Base-by-base conservation (phyloP, 2,888 invertebrate genomes). In the Stictocephala bisonia region DNA sequence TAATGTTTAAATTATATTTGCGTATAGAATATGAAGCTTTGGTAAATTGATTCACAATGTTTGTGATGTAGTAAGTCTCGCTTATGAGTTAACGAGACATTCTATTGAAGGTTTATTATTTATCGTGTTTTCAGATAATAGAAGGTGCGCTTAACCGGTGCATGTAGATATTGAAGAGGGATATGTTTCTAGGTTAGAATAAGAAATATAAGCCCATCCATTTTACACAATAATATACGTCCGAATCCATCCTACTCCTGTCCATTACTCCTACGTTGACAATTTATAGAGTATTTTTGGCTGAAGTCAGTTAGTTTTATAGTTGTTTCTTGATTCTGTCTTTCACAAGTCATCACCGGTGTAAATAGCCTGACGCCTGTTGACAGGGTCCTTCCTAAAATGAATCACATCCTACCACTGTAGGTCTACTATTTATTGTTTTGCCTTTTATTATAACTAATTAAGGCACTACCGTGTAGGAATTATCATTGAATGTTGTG, bases 201-300 rank as follows among this genome's bases (percentile, higher is more conserved):
- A 64, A 11, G 60, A 35, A 41, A 64, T n/a, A n/a, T 44, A 64
- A 64, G 64, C 64, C 64, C 64, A 64, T 64, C 64, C 64, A 40
- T 26, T 60, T 56, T 40, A 64, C 64, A 64, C 64, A 64, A 64
- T 64, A 64, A 64, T 31, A 40, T 60, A 64, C 41, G 44, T 64
- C 64, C 64, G 44, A 64, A n/a, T 64, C 60, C 60, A 60, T 60
- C 60, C 60, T 60, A 3, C 20, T n/a, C 64, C 44, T 41, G 64
- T 64, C 64, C 64, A 44, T 64, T 44, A n/a, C 40, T 64, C 64
- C 26, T 64, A 15, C 13, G 60, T 60, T 60, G 22, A 60, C 27
- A 13, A 7, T 44, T 44, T 24, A 44, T 26, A 64, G 64, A 64
- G 44, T 64, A 64, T 64, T 64, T 64, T 64, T 64, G 40, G 41